These are phyloP conservation scores for Diadumene lineata DNA, from an alignment of 92 coral and sea anemone genomes.

Conservation along the genomic window DNA sequence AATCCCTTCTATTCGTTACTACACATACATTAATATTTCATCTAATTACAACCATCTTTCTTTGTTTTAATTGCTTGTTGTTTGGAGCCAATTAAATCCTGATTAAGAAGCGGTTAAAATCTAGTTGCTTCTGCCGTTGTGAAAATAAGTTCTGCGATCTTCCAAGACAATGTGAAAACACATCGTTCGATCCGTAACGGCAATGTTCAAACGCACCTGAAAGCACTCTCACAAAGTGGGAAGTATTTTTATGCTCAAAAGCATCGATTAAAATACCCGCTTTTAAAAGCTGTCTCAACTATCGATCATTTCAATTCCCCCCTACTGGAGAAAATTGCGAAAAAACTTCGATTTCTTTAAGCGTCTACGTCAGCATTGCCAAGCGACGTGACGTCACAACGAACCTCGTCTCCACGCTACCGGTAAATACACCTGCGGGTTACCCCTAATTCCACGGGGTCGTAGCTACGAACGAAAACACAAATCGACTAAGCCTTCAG, in stretches of 20 bases:
- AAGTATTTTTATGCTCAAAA: background rate
- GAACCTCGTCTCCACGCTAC: conserved; percentile 23
- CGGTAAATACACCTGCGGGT: conserved; percentile 37
- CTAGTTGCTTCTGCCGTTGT: background rate
- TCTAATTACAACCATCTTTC: background rate
- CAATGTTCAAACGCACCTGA: too few species aligned
- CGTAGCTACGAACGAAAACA: conserved; percentile 26
- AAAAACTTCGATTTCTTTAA: background rate
- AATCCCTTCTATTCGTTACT: background rate
- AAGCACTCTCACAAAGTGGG: background rate
- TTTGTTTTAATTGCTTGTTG: background rate
- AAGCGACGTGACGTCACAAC: conserved; percentile 31
- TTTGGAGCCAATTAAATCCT: background rate
- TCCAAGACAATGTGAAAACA: too few species aligned
- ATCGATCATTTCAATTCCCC: background rate
- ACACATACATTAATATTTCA: background rate
- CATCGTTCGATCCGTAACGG: too few species aligned
- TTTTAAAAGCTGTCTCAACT: background rate
- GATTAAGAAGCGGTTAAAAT: background rate
- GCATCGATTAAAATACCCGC: background rate
- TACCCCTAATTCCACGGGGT: conserved; percentile 32
- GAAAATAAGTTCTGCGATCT: too few species aligned
- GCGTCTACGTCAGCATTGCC: conserved; percentile 10
- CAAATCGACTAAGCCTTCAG: conserved; percentile 8
- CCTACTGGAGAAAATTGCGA: background rate